Percentiles rank a stretch among this genome's conserved stretches.
Evolutionary conservation across 2,113 vertebrate species (phyloP).

Genomic region (Charina bottae): DNA sequence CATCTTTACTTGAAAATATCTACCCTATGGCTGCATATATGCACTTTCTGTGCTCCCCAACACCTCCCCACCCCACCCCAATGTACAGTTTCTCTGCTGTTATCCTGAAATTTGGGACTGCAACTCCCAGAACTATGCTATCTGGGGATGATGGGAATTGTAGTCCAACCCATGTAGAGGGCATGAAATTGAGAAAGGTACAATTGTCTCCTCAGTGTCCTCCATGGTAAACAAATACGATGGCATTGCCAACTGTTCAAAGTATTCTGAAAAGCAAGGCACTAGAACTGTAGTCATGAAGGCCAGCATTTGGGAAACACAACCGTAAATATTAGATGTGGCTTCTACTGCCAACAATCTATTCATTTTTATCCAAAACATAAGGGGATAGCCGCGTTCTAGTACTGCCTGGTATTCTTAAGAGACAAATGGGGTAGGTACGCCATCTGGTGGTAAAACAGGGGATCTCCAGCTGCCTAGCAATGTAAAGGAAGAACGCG

Average conservation of each 20-base stretch:
- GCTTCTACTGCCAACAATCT: not conserved
- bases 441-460: slow-evolving; percentile 24
- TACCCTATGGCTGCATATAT: not conserved
- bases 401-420: not conserved
- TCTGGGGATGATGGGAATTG: not conserved
- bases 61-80: not conserved
- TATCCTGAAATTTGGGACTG: not conserved
- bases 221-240: not conserved
- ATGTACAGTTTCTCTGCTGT: not conserved
- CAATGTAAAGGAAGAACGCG: not conserved
- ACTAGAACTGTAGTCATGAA: not conserved
- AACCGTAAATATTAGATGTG: not conserved
- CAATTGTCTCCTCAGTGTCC: not conserved
- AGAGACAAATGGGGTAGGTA: not conserved
- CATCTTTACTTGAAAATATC: not conserved
- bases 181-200: not conserved
- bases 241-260: not conserved
- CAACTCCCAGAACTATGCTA: not conserved
- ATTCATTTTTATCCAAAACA: not conserved
- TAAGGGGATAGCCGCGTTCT: not conserved
- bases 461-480: not conserved
- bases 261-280: not conserved
- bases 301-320: not conserved
- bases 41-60: not conserved
- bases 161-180: not conserved